These are phyloP conservation scores for Geococcyx californianus DNA, from an alignment of 2,113 vertebrate genomes.

Conservation along the genomic window DNA sequence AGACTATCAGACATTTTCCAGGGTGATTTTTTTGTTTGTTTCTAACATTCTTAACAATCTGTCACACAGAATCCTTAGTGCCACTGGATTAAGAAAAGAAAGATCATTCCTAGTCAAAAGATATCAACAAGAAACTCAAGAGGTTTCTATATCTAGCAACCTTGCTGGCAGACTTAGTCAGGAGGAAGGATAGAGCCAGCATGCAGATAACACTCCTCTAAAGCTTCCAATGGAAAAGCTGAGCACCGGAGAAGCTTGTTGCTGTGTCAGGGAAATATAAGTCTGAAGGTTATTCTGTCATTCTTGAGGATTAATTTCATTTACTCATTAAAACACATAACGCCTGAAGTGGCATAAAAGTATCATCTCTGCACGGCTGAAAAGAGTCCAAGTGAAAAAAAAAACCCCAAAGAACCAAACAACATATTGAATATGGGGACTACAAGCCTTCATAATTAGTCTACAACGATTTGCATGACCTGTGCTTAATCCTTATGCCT, in stretches of 20 bases:
- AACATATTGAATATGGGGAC: neutral
- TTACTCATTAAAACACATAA: slow-evolving; percentile 9
- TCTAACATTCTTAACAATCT: neutral
- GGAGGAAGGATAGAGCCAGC: neutral
- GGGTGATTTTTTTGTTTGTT: neutral
- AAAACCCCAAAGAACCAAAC: neutral
- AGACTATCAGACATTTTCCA: neutral
- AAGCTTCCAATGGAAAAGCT: neutral
- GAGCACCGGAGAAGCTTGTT: neutral
- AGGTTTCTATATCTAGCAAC: neutral
- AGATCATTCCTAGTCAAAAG: neutral
- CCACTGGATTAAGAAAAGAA: neutral
- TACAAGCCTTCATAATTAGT: slow-evolving; percentile 3
- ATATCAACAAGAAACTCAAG: neutral
- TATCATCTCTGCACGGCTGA: neutral
- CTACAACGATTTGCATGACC: neutral
- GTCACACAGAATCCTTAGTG: neutral
- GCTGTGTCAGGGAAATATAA: neutral
- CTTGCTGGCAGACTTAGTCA: neutral
- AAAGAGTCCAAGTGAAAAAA: neutral
- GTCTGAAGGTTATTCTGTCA: neutral
- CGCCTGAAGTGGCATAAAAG: neutral
- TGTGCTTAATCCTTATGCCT: neutral
- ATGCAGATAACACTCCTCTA: neutral
- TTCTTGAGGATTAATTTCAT: slow-evolving; percentile 1